Evolutionary conservation across 2,797 vertebrate species (phyloP).

Genomic region (Enteromius radiatus): DNA sequence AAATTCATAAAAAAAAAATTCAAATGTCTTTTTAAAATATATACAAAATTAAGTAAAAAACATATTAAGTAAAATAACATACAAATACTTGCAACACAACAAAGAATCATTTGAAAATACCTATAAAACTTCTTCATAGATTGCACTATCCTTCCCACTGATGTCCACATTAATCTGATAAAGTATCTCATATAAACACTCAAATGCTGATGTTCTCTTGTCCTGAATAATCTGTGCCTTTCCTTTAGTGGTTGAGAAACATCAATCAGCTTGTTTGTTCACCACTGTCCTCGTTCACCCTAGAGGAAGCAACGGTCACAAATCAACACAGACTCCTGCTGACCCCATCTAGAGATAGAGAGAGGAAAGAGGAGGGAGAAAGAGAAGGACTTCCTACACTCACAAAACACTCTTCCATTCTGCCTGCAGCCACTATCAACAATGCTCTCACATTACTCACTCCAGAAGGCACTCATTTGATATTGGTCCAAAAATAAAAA

Average conservation of each 20-base stretch:
- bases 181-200: neutral
- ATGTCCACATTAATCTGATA: constrained; percentile 12
- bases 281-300: constrained; percentile 24
- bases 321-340: constrained; percentile 29
- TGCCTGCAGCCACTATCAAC: constrained; percentile 10
- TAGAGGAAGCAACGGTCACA: constrained; percentile 16
- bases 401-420: constrained; percentile 20
- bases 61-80: neutral
- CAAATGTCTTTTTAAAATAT: neutral
- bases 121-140: neutral
- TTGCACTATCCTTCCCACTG: neutral
- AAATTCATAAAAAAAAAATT: neutral
- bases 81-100: neutral
- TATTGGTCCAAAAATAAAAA: neutral
- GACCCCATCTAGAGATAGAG: constrained; percentile 26
- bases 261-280: constrained; percentile 1
- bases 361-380: constrained; percentile 22
- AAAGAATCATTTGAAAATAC: neutral
- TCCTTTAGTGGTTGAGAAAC: constrained; percentile 6
- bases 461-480: neutral
- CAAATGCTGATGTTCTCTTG: neutral
- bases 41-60: neutral
- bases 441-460: neutral
- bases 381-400: constrained; percentile 27
- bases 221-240: neutral